These are phyloP conservation scores for Antheraea yamamai DNA, from an alignment of 2,888 invertebrate genomes.

Conservation along the genomic window DNA sequence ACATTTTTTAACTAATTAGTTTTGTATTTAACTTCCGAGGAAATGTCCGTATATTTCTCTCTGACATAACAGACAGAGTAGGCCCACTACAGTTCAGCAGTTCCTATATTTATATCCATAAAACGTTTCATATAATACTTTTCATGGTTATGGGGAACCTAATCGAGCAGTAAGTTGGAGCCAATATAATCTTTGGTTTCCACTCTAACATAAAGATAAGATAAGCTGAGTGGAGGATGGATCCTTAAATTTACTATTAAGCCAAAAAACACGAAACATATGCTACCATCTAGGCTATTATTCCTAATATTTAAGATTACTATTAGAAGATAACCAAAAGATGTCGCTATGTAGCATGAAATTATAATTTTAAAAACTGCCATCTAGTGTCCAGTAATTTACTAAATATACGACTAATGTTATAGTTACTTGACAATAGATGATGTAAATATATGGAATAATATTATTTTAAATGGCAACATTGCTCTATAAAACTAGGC, in stretches of 20 bases:
- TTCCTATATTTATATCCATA: background rate
- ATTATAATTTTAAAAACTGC: background rate
- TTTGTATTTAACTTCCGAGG: too few relatives aligned
- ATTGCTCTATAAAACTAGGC: constrained; percentile 56
- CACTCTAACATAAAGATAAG: too few relatives aligned
- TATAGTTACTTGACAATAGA: constrained; percentile 40
- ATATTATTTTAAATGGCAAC: constrained; percentile 53
- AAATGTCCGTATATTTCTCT: too few relatives aligned
- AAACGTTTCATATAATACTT: background rate
- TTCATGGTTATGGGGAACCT: too few relatives aligned
- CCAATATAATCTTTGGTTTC: too few relatives aligned
- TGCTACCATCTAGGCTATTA: background rate
- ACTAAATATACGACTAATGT: background rate
- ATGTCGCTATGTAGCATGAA: background rate
- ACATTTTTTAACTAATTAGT: too few relatives aligned
- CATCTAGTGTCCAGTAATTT: background rate
- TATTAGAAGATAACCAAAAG: background rate
- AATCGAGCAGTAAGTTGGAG: background rate
- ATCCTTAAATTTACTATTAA: too few relatives aligned
- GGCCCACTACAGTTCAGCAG: background rate
- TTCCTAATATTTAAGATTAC: background rate
- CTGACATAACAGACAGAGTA: background rate
- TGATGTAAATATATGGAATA: constrained; percentile 27
- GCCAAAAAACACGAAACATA: constrained; percentile 10
- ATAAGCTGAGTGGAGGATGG: too few relatives aligned